These are phyloP conservation scores for Parasteatoda tepidariorum DNA, from an alignment of 1,140 invertebrate genomes.

Conservation along the genomic window DNA sequence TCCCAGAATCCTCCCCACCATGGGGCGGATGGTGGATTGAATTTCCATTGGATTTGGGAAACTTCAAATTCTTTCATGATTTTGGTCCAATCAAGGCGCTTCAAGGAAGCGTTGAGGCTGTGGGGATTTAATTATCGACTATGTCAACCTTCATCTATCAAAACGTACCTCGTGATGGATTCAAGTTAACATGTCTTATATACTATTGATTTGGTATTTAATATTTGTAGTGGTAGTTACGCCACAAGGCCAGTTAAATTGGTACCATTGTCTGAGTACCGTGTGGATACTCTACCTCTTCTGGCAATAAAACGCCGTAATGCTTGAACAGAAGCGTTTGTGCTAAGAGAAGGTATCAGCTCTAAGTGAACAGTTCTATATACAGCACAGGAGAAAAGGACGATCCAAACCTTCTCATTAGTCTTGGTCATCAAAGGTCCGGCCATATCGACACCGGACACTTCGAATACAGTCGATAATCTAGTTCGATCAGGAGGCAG, in stretches of 20 bases:
- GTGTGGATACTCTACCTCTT: slow-evolving; percentile 64
- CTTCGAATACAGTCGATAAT: slow-evolving; percentile 64
- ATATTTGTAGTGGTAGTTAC: too few relatives aligned
- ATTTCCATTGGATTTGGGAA: too few relatives aligned
- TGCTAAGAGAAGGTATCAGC: slow-evolving; percentile 65
- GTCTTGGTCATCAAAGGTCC: slow-evolving; percentile 64
- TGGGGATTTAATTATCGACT: too few relatives aligned
- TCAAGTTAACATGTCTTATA: too few relatives aligned
- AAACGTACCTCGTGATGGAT: too few relatives aligned
- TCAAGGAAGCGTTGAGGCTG: too few relatives aligned
- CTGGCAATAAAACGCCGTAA: slow-evolving; percentile 68
- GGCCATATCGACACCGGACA: slow-evolving; percentile 66
- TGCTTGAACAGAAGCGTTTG: slow-evolving; percentile 66
- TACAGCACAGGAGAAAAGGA: slow-evolving; percentile 49
- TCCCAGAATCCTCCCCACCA: too few relatives aligned
- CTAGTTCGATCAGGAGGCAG: slow-evolving; percentile 63
- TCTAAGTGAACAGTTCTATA: slow-evolving; percentile 65
- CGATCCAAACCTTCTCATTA: slow-evolving; percentile 20
- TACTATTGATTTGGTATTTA: too few relatives aligned
- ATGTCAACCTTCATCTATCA: too few relatives aligned
- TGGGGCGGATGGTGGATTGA: too few relatives aligned
- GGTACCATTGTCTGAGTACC: slow-evolving; percentile 67
- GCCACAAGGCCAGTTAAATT: slow-evolving; percentile 66
- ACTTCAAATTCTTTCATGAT: too few relatives aligned
- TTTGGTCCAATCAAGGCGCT: too few relatives aligned